Evolutionary conservation across 1,140 invertebrate species (phyloP).

Genomic region (Drosophila funebris): DNA sequence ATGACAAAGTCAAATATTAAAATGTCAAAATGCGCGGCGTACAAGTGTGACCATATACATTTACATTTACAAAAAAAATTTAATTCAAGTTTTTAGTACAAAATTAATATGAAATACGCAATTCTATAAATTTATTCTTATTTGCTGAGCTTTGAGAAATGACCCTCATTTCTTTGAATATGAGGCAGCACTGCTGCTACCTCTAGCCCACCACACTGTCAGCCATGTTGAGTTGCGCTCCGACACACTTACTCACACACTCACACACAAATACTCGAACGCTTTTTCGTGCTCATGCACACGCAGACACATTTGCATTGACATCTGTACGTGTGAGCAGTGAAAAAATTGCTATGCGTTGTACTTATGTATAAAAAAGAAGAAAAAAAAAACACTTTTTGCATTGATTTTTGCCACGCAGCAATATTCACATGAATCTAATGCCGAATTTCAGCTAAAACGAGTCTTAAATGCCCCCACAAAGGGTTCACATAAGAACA

Average conservation of each 20-base stretch:
- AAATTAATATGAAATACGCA: neutral
- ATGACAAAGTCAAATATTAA: conserved; percentile 46
- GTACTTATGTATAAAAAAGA: conserved; percentile 21
- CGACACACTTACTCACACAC: conserved; percentile 64
- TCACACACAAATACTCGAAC: too few relatives aligned
- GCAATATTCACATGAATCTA: conserved; percentile 26
- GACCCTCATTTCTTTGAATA: neutral
- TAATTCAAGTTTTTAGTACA: neutral
- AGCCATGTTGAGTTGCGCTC: conserved; percentile 78
- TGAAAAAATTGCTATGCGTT: conserved; percentile 57
- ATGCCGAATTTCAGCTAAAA: conserved; percentile 10
- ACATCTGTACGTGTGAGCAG: conserved; percentile 39
- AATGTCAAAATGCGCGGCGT: conserved; percentile 46
- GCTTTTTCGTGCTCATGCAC: conserved; percentile 40
- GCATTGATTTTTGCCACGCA: conserved; percentile 66
- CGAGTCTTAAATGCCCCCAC: neutral
- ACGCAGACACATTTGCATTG: conserved; percentile 26
- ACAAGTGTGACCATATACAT: conserved; percentile 24
- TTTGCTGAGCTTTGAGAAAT: neutral
- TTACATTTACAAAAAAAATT: neutral
- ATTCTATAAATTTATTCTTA: neutral
- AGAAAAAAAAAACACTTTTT: conserved; percentile 41
- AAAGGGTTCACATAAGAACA: neutral
- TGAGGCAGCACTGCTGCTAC: conserved; percentile 30
- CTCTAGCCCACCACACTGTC: conserved; percentile 67